A percentile compares a stretch with the other conserved stretches of the same genome.
phyloP scores from a whole-genome alignment of 2,888 invertebrate genomes.

The Thumatha senex region DNA sequence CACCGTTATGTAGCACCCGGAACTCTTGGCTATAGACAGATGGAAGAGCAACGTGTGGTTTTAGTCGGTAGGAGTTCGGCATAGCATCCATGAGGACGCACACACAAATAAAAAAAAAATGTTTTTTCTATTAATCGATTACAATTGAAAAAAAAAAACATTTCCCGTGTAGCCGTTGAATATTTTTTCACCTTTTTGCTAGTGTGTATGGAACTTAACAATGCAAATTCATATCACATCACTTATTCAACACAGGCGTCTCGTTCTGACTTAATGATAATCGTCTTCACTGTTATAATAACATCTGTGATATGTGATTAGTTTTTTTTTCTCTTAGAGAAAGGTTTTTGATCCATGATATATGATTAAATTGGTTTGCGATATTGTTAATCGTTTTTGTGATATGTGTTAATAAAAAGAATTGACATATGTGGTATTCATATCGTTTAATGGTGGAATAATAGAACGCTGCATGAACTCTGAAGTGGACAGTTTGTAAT shows the following conservation, averaged over 20 bases:
- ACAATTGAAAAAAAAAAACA: too few species aligned
- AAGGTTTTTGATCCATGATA: conserved; percentile 23
- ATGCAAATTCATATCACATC: conserved; percentile 27
- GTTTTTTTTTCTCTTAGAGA: conserved; percentile 39
- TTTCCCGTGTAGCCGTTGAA: too few species aligned
- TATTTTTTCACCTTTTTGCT: background rate
- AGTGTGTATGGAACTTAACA: conserved; percentile 8
- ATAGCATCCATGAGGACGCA: too few species aligned
- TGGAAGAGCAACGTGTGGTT: too few species aligned
- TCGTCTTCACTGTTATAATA: conserved; percentile 58
- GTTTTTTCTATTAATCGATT: too few species aligned
- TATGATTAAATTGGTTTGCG: conserved; percentile 31
- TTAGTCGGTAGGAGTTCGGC: too few species aligned
- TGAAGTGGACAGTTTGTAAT: too few species aligned
- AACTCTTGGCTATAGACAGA: too few species aligned
- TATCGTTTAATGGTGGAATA: background rate
- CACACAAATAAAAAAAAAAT: too few species aligned
- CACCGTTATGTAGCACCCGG: too few species aligned
- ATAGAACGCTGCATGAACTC: too few species aligned
- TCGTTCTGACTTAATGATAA: conserved; percentile 53
- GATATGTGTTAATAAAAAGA: background rate
- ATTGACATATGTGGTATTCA: background rate
- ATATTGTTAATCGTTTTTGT: conserved; percentile 5
- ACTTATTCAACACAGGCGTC: conserved; percentile 49
- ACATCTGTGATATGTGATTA: conserved; percentile 56